phyloP scores from a whole-genome alignment of 2,113 vertebrate species.

The Calcarius ornatus region DNA sequence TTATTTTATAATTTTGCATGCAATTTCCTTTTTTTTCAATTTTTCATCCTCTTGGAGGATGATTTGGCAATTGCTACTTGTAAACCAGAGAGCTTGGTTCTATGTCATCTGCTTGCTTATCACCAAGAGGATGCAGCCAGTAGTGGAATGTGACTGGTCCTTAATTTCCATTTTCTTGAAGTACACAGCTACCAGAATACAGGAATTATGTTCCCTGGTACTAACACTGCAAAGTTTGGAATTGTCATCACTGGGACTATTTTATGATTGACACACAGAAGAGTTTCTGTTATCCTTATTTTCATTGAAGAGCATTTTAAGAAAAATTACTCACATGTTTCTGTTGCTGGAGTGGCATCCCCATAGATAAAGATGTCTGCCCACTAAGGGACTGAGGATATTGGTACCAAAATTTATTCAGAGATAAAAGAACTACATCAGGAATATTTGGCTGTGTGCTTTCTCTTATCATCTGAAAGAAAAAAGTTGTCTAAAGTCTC shows the following conservation, averaged over 20 bases:
- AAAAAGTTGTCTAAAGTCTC: not conserved
- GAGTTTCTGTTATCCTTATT: not conserved
- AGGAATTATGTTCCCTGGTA: not conserved
- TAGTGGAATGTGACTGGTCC: not conserved
- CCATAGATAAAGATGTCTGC: not conserved
- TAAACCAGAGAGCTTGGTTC: not conserved
- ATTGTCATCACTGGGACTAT: slow-evolving; percentile 22
- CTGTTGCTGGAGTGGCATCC: not conserved
- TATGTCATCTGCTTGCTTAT: not conserved
- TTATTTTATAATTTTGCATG: slow-evolving; percentile 44
- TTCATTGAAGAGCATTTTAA: not conserved
- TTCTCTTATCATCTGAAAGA: not conserved
- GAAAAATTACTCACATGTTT: not conserved
- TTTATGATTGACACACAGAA: not conserved
- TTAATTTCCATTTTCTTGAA: not conserved
- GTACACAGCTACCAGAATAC: slow-evolving; percentile 11
- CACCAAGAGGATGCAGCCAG: not conserved
- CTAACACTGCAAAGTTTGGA: not conserved
- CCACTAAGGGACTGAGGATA: not conserved
- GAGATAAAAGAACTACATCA: not conserved
- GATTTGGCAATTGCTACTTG: not conserved
- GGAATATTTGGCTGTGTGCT: not conserved
- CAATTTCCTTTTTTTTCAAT: slow-evolving; percentile 25
- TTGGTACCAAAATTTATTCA: not conserved
- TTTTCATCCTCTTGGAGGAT: not conserved